Evolutionary conservation across 2,113 vertebrate genomes (phyloP), one percentile per base, ranked within the genome.

Genomic region (Coreoperca whiteheadi): DNA sequence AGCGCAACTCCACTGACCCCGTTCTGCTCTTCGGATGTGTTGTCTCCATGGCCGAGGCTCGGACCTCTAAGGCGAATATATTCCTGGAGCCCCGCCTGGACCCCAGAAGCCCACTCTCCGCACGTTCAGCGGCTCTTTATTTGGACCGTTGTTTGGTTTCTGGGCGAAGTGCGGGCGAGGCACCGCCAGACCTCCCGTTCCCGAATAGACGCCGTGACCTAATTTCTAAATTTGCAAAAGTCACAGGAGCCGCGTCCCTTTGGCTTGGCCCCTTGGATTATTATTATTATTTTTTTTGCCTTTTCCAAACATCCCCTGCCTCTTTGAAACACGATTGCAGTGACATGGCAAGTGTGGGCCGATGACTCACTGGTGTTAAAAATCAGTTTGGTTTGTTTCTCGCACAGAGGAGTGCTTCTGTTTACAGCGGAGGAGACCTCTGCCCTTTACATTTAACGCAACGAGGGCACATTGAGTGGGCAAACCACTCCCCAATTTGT

Each of bases 1-100:
- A 95, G 56, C 23, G 11, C 0, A 16, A 67, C 56, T 80, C 73
- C 20, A 53, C 68, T 95, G 94, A 95, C 94, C 94, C 84, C 32
- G 53, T 93, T 95, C 88, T 39, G 12, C 5, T 75, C 6, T 32
- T 4, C 34, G 11, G 5, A 53, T 6, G 18, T 69, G 9, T 48
- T 37, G 57, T 73, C 56, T 37, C 25, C 30, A 8, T 23, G n/a
- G 8, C 59, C 28, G 4, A 18, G 0, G 25, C 59, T 18, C 54
- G 5, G 32, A 78, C 32, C 25, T 15, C 43, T n/a, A n/a, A n/a
- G n/a, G n/a, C n/a, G n/a, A n/a, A n/a, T n/a, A n/a, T n/a, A n/a
- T n/a, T n/a, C n/a, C n/a, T n/a, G n/a, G n/a, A n/a, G n/a, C n/a
- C n/a, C n/a, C n/a, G n/a, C n/a, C n/a, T n/a, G n/a, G n/a, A n/a